Evolutionary conservation across 2,113 vertebrate species (phyloP).

Genomic region (Apodemus speciosus): DNA sequence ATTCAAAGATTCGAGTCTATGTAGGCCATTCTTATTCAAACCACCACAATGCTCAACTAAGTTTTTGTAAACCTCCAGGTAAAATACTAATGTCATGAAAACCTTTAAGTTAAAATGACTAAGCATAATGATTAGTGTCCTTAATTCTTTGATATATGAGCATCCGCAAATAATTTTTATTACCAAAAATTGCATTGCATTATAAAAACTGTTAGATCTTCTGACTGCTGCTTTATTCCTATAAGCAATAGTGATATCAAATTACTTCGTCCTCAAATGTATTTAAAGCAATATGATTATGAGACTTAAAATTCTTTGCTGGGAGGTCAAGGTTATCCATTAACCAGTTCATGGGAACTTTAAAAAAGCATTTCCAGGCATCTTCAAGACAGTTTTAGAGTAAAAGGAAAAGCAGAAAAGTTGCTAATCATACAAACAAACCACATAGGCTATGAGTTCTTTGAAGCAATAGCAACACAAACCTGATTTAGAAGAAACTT

Average conservation of each 20-base stretch:
- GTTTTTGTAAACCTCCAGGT: background rate
- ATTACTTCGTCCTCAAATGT: background rate
- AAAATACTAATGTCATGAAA: constrained; percentile 34
- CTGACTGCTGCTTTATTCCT: background rate
- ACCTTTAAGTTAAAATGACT: constrained; percentile 32
- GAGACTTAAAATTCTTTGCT: background rate
- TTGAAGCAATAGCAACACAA: constrained; percentile 15
- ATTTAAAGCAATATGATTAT: constrained; percentile 51
- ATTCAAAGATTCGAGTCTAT: background rate
- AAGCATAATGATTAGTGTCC: constrained; percentile 9
- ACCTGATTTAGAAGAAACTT: constrained; percentile 21
- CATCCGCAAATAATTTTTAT: constrained; percentile 47
- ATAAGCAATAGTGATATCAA: background rate
- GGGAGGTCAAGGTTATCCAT: background rate
- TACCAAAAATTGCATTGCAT: constrained; percentile 31
- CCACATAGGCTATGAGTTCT: background rate
- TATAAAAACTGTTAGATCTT: constrained; percentile 41
- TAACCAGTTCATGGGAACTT: constrained; percentile 9
- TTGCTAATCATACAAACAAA: background rate
- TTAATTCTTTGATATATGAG: constrained; percentile 34
- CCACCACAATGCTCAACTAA: background rate
- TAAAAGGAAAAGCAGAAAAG: constrained; percentile 15
- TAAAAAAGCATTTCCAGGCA: background rate
- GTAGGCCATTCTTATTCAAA: background rate
- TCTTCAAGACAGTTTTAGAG: constrained; percentile 26